Conservation (phyloP, 2,797 vertebrate genomes). For the Cheirogaleus major region DNA sequence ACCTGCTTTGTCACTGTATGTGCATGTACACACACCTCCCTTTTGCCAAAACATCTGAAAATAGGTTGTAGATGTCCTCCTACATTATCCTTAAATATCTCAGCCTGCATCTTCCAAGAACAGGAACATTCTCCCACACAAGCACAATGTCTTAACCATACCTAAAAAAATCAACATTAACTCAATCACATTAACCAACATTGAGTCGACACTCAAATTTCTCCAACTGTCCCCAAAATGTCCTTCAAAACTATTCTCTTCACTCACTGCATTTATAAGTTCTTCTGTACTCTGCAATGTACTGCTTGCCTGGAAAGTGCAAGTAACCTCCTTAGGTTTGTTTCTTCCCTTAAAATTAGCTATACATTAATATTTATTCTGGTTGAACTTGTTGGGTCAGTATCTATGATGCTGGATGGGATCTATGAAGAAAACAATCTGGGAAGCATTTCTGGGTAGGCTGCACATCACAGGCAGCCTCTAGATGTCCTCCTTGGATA, state of each 20-base stretch:
- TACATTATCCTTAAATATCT: not conserved
- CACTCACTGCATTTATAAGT: not conserved
- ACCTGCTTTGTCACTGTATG: not conserved
- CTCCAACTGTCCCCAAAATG: not conserved
- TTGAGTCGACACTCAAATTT: not conserved
- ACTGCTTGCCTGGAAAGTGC: not conserved
- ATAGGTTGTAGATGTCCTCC: not conserved
- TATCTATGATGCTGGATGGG: not conserved
- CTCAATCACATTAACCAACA: not conserved
- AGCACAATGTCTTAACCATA: not conserved
- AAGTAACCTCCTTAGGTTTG: not conserved
- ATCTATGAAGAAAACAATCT: not conserved
- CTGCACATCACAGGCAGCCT: constrained; percentile 12
- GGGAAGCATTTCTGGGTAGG: not conserved
- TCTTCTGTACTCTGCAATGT: not conserved
- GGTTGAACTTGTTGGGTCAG: not conserved
- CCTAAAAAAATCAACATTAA: constrained; percentile 23
- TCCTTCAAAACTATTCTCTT: not conserved
- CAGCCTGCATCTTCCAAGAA: not conserved
- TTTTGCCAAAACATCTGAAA: constrained; percentile 19
- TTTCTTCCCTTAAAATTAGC: not conserved
- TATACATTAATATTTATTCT: not conserved
- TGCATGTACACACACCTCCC: not conserved
- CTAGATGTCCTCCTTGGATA: constrained; percentile 70
- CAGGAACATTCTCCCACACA: not conserved